Base-by-base conservation (phyloP, 30 jellyfish, hydroid and myxozoan genomes). In the Aurelia coerulea region DNA sequence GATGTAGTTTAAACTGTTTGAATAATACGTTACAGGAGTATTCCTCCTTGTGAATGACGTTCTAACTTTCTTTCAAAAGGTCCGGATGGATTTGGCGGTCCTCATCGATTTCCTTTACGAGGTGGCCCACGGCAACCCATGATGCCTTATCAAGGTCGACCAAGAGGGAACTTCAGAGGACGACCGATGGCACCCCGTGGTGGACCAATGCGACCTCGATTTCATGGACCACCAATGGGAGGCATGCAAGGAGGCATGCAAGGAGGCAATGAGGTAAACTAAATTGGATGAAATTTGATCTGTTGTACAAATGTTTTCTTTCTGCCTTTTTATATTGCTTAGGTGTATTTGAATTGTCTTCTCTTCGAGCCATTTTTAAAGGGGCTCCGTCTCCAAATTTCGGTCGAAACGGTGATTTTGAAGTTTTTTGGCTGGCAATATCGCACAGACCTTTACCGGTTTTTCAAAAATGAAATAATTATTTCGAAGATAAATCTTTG, bases 111-210 rank as follows among this genome's bases (percentile, higher is more conserved):
- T 63, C 76, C 88, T 0, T 64, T 86, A 76, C 95, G 88, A n/a
- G 80, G 88, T 4, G 96, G 96, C 15, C 86, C 87, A n/a, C 89
- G 79, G 10, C 84, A 80, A 16, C 91, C 72, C 16, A 70, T 73
- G 14, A 84, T 78, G 65, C 84, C 78, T 41, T 70, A 34, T 33
- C 87, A 62, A 42, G 78, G 53, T 19, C 37, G 93, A 33, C 85
- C 88, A 1, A 62, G 93, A 18, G 93, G 93, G 4, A 84, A 71
- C 54, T 84, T 73, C 68, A 73, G 93, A 67, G 93, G 88, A 54
- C 73, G 93, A 58, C 93, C 88, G 3, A 84, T 84, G 93, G 75
- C 53, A 31, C 87, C 68, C 29, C 92, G 97, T 46, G 96, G 92
- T 17, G 88, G 88, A 39, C 87, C 76, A 23, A 35, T 71, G 69